Base-by-base conservation (phyloP, 2,888 invertebrate species). In the Steromphala cineraria region DNA sequence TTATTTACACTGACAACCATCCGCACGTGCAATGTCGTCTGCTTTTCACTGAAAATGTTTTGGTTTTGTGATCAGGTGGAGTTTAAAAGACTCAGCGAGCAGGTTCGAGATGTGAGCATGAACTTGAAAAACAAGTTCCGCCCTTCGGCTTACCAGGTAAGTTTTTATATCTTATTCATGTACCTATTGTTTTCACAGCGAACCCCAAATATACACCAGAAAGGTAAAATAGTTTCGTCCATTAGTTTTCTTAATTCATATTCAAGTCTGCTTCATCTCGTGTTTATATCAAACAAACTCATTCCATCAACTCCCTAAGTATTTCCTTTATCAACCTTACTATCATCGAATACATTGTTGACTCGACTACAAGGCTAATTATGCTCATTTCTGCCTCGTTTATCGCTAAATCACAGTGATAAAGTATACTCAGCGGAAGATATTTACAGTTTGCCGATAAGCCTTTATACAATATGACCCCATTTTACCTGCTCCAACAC, bases 61-160 rank as follows among this genome's bases (percentile, higher is more conserved):
- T 87, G 86, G 84, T 85, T 85, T 84, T 82, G 86, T 86, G 86
- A 84, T 74, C 89, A 89, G 89, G 87, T 85, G 67, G 89, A 89
- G 84, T 89, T 88, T 83, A 81, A 83, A 80, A 83, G 86, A 52
- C 82, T 89, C 40, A 87, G 85, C 67, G 87, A 89, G 19, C 89
- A 89, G 82, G 89, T 89, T 10, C 80, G 87, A 67, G 89, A 89
- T 81, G 89, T 88, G 67, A 87, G 87, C 80, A 83, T 88, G 83
- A 87, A 86, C 71, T 82, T 88, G 4, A 80, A 82, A 78, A 86
- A 87, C 82, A 81, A 82, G 52, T 89, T 89, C 81, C 81, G 88
- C 67, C 84, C 87, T 0, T 88, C 88, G 13, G 85, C 87, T 8
- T 88, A 86, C 74, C 87, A 89, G 89, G 89, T 89, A 83, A 78